These are phyloP conservation scores for Remorina albescens DNA, from an alignment of 2,797 vertebrate genomes.

Conservation along the genomic window DNA sequence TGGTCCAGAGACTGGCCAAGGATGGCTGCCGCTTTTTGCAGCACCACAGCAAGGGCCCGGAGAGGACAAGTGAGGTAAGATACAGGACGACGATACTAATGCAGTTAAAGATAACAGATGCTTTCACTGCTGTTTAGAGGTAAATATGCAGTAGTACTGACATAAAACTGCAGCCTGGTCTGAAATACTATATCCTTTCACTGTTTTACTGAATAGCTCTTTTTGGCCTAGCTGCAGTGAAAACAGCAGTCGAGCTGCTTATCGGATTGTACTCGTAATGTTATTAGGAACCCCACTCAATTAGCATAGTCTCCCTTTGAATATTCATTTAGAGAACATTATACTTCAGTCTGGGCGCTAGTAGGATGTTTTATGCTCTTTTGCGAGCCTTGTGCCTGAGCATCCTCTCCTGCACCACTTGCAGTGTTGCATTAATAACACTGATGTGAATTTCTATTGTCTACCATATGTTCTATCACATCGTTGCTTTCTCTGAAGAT, in stretches of 20 bases:
- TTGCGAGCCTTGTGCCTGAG: too few relatives aligned
- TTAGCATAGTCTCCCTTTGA: constrained; percentile 23
- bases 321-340: constrained; percentile 26
- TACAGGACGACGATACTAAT: constrained; percentile 8
- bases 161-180: neutral
- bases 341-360: constrained; percentile 14
- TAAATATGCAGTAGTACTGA: neutral
- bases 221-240: constrained; percentile 8
- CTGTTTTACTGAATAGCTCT: constrained; percentile 3
- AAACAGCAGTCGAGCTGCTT: constrained; percentile 17
- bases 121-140: neutral
- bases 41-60: constrained; percentile 85
- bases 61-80: constrained; percentile 85
- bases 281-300: constrained; percentile 14
- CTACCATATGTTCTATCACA: neutral
- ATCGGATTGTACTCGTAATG: constrained; percentile 29
- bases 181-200: constrained; percentile 1
- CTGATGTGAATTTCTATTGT: constrained; percentile 39
- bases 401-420: constrained; percentile 13
- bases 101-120: neutral
- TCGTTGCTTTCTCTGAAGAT: constrained; percentile 21
- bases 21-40: constrained; percentile 92
- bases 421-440: constrained; percentile 49
- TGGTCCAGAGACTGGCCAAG: constrained; percentile 94
- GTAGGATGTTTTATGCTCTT: constrained; percentile 11